Evolutionary conservation across 2,888 invertebrate genomes (phyloP).

Genomic region (Eucriotettix oculatus): DNA sequence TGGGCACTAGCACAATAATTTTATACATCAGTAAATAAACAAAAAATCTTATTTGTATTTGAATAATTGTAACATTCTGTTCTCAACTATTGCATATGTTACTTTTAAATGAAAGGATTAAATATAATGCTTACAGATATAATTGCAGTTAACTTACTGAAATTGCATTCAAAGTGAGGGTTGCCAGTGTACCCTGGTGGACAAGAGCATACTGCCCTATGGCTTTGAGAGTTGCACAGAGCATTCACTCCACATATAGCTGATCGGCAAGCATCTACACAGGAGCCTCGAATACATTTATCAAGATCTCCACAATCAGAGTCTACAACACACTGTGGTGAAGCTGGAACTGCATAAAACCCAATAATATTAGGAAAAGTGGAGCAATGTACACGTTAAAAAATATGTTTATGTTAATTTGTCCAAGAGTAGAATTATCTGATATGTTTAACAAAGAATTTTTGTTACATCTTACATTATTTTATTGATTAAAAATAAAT

Average conservation of each 20-base stretch:
- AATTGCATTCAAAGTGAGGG: conserved; percentile 57
- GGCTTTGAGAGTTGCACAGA: conserved; percentile 56
- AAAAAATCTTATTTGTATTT: no score
- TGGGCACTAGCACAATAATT: no score
- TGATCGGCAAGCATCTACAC: conserved; percentile 61
- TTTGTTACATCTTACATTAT: no score
- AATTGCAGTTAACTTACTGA: conserved; percentile 25
- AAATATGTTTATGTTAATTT: neutral
- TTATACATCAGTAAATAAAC: no score
- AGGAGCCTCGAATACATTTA: conserved; percentile 57
- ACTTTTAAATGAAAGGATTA: neutral
- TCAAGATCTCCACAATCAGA: conserved; percentile 58
- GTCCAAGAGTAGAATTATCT: no score
- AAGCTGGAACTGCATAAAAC: conserved; percentile 26
- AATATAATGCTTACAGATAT: neutral
- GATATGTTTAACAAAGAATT: no score
- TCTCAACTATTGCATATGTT: no score
- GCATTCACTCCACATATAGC: conserved; percentile 71
- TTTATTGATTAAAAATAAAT: no score
- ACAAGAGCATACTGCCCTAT: conserved; percentile 63
- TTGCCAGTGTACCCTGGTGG: conserved; percentile 63
- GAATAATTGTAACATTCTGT: no score
- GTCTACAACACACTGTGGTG: conserved; percentile 48
- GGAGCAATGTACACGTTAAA: neutral
- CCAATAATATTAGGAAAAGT: conserved; percentile 13